phyloP scores from a whole-genome alignment of 2,888 invertebrate species.

The Phortica magna region DNA sequence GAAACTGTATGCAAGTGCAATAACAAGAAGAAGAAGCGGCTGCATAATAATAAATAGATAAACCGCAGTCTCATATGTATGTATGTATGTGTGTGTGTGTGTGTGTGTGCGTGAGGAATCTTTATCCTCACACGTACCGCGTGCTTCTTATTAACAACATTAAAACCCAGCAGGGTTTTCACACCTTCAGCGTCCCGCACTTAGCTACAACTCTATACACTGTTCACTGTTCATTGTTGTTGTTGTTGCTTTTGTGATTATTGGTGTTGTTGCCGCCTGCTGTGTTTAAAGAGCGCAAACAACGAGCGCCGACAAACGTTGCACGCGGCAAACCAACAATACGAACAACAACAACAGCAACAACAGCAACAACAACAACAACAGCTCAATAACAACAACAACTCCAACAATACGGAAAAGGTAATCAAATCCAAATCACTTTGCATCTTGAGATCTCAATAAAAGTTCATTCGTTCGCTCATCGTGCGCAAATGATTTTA shows the following conservation, averaged over 20 bases:
- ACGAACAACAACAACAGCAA: conserved; percentile 1
- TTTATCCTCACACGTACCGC: conserved; percentile 42
- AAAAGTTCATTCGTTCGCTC: conserved; percentile 59
- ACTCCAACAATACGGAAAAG: neutral
- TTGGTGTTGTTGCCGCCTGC: neutral
- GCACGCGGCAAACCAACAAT: conserved; percentile 50
- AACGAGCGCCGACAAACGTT: conserved; percentile 48
- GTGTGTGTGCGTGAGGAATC: conserved; percentile 10
- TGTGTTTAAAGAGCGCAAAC: conserved; percentile 25
- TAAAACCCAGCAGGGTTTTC: conserved; percentile 77
- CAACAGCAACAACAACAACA: conserved; percentile 13
- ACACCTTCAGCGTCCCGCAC: conserved; percentile 76
- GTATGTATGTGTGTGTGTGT: conserved; percentile 22
- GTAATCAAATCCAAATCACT: conserved; percentile 73
- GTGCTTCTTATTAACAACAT: conserved; percentile 75
- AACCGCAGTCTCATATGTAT: neutral
- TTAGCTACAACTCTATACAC: neutral
- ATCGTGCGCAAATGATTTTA: no score
- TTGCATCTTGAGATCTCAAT: conserved; percentile 77
- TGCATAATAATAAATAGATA: neutral
- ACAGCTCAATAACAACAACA: neutral
- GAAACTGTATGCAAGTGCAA: neutral
- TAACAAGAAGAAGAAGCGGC: neutral
- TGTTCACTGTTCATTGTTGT: neutral
- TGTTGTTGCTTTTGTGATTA: neutral